A percentile compares a stretch with the other conserved stretches of the same genome.
Conservation (phyloP, 2,113 vertebrate genomes). For the Myodes glareolus region DNA sequence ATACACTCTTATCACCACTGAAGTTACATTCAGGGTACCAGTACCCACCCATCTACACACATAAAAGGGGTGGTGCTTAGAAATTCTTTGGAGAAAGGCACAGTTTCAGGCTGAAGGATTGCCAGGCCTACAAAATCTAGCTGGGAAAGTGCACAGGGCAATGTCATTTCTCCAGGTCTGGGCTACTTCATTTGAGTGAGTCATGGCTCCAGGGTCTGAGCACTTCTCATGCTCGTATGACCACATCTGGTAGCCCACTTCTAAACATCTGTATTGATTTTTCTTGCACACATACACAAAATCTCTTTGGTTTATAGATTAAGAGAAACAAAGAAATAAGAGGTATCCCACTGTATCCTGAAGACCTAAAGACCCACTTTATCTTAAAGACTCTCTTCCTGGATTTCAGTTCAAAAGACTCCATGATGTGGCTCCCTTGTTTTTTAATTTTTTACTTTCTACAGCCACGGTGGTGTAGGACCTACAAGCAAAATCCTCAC, state of each 20-base stretch:
- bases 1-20: too few relatives aligned
- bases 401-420: not conserved
- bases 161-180: not conserved
- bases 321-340: constrained; percentile 47
- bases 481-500: not conserved
- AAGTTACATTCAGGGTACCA: too few relatives aligned
- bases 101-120: not conserved
- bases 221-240: not conserved
- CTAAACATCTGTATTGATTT: constrained; percentile 54
- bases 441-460: not conserved
- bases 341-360: not conserved
- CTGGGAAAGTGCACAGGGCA: not conserved
- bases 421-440: not conserved
- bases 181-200: not conserved
- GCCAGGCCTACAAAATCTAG: not conserved
- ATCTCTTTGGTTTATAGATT: not conserved
- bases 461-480: not conserved
- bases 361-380: not conserved
- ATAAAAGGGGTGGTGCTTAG: not conserved
- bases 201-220: not conserved
- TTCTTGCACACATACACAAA: not conserved
- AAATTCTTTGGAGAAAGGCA: not conserved
- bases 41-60: too few relatives aligned
- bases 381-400: not conserved
- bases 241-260: not conserved